Base-by-base conservation (phyloP, 2,888 invertebrate genomes). In the Ormia ochracea region DNA sequence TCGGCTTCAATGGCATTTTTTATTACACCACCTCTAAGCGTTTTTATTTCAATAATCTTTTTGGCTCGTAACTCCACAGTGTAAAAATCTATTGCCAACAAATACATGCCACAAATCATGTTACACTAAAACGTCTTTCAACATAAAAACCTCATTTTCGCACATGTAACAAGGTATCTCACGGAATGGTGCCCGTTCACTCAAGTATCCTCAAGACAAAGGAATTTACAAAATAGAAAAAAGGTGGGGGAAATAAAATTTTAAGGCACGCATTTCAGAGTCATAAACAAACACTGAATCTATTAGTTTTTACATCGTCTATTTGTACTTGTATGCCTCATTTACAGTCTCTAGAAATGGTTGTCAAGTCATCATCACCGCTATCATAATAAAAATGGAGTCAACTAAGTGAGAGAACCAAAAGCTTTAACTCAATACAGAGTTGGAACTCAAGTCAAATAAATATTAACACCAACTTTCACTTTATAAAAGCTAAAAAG, bases 211-310 rank as follows among this genome's bases (percentile, higher is more conserved):
- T 23, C n/a, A 28, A 28, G 19, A 41, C 50, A 36, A 52, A 59
- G 21, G 43, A 75, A 28, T 50, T 41, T 59, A 41, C 9, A 59
- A 12, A 38, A 70, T 33, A n/a, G 12, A 1, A 43, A 14, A 41
- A 6, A 14, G 19, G 17, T 4, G 26, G 26, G 10, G 14, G 3
- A 17, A 58, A 50, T 63, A 43, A 41, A 33, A 31, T 31, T 69
- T 69, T 33, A 21, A 36, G n/a, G n/a, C 59, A 77, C 65, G 72
- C 72, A 77, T 77, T 31, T 65, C 4, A 50, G 38, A 69, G 28
- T 58, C 28, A 45, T 59, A 72, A 72, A 77, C 48, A 48, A 73
- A 78, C 61, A 43, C 43, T 52, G 23, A n/a, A 19, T 36, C 26
- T 21, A 1, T 28, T 41, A 14, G 10, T 21, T 23, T 14, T 52